Evolutionary conservation across 2,888 invertebrate genomes (phyloP), one percentile per base, ranked within the genome.

Genomic region (Phytoseiulus persimilis): DNA sequence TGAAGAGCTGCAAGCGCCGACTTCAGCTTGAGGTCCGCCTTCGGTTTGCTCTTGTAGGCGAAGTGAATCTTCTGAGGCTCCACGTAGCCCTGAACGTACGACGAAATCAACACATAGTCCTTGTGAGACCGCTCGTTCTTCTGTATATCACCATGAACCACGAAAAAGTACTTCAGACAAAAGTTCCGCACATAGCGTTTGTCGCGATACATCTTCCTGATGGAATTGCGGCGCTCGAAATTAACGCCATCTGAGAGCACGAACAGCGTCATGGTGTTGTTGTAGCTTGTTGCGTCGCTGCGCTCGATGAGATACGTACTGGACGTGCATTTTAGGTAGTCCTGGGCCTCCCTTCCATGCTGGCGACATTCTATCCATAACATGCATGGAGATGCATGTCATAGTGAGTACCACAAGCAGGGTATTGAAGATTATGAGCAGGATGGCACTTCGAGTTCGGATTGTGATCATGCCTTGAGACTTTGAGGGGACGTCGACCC

Each of bases 381-480:
- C 87, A 0, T 87, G 87, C 87, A 87, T 87, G 39, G 87, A 87
- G 31, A 87, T 39, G 87, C 87, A 87, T 31, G 33, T 33, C 39
- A 32, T 33, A 28, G 87, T 45, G 5, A 87, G 14, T 1, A 45
- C 45, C 9, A 87, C 32, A 1, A 87, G 87, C 87, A 87, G 6
- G 31, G 87, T 87, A 23, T 87, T 87, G 87, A 87, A 45, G 45
- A 87, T 87, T 23, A 87, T 33, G 18, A 87, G 33, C 87, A 87
- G 28, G 0, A 87, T 87, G 31, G 87, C 87, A 14, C 28, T 39
- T n/a, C 87, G 32, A n/a, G 87, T 87, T 31, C 87, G 87, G 18
- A 87, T 87, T n/a, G 87, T 87, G 87, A 87, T 87, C 87, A 87
- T 87, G n/a, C 87, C 87, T 87, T 87, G 87, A 3, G 84, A 28